Conservation (phyloP, 1,140 invertebrate genomes). For the Sarcophaga bullata region DNA sequence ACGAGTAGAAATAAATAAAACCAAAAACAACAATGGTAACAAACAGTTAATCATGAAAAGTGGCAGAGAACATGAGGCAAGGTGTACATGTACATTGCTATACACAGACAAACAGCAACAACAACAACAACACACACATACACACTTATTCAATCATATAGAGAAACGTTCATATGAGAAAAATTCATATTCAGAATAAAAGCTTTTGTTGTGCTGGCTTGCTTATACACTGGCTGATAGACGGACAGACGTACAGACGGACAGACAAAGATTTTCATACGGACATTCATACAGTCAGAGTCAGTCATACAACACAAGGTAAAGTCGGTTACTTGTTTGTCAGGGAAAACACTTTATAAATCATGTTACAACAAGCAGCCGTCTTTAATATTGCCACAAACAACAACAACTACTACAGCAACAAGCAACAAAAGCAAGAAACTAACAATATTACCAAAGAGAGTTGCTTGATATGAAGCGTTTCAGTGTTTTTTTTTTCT, state of each 20-base stretch:
- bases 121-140: no score
- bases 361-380: conserved; percentile 39
- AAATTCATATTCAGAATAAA: conserved; percentile 10
- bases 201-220: not conserved
- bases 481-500: not conserved
- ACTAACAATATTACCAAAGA: conserved; percentile 20
- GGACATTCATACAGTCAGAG: no score
- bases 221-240: no score
- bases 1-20: not conserved
- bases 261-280: not conserved
- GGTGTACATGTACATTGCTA: not conserved
- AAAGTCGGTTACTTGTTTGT: conserved; percentile 42
- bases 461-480: conserved; percentile 12
- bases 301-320: not conserved
- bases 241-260: not conserved
- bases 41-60: conserved; percentile 26
- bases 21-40: not conserved
- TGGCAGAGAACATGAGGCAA: conserved; percentile 17
- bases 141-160: not conserved
- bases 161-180: not conserved
- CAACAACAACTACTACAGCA: conserved; percentile 22
- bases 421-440: not conserved
- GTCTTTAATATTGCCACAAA: conserved; percentile 31
- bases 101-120: not conserved
- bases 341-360: conserved; percentile 43